Base-by-base conservation (phyloP, 2,113 vertebrate genomes). In the Hemichromis elongatus region DNA sequence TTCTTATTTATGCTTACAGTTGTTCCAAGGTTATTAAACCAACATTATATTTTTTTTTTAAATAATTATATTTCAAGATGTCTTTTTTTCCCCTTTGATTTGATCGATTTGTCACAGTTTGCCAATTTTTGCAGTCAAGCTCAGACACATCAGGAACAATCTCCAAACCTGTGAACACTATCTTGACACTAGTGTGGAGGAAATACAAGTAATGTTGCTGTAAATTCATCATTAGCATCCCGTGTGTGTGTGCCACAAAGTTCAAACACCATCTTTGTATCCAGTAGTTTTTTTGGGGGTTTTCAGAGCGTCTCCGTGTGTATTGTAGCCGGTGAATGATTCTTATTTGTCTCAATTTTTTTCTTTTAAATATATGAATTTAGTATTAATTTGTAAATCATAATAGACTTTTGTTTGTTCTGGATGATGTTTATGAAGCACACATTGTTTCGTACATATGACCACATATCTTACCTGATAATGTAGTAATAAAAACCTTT, bases 341-440 rank as follows among this genome's bases (percentile, higher is more conserved):
- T 28, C 24, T 26, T 73, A 47, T 73, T 47, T 28, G 42, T 47
- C 13, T 70, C 4, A 77, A 53, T 1, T 1, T 10, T 2, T 82
- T 57, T 86, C 84, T 84, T 81, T 73, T 79, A 4, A 86, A 85
- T 83, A 40, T 81, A n/a, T 21, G 16, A 28, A 26, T 37, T 90
- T 63, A 91, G 83, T 2, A 3, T 63, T 87, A 79, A 89, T 91
- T 87, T 88, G 57, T 79, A 77, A 81, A 19, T 83, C 47, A 30
- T 78, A 75, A 89, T 84, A 42, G 33, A 30, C 9, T 6, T 10
- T 16, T 26, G 37, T 19, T 53, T 7, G 77, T 88, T 50, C 68
- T 73, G 68, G 33, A 61, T 12, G 5, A 19, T 42, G 53, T 78
- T 33, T 80, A 40, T 63, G 30, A 21, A 79, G 52, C 2, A 81